Evolutionary conservation across 1,140 invertebrate genomes (phyloP), one percentile per base, ranked within the genome.

Genomic region (Pseudobourletiella spinata): DNA sequence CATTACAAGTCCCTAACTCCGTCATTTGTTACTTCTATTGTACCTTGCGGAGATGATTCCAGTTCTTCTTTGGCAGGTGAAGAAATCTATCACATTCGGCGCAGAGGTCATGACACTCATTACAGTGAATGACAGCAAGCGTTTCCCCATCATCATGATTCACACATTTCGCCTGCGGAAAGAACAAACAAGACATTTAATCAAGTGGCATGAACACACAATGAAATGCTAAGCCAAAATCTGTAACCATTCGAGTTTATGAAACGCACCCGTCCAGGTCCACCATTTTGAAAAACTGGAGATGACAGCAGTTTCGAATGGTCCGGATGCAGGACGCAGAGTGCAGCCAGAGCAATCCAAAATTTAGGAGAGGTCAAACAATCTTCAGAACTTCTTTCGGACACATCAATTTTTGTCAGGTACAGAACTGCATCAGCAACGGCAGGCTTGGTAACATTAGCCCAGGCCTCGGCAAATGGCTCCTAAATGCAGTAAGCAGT

Each of bases 131-230:
- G 43, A 96, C 89, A 1, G 95, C 95, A 1, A 85, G 80, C 0
- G 95, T 99, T 72, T 91, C 86, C 1, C 91, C 90, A 74, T 99
- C 95, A 73, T 99, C 95, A 74, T 99, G 95, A 76, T 99, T 99
- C 52, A 82, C 86, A 77, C 95, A 99, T 29, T 86, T 86, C 4
- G 87, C 86, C 82, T 86, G 72, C 25, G 74, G 62, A 59, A 30
- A 69, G 50, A n/a, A n/a, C n/a, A n/a, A n/a, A n/a, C n/a, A n/a
- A n/a, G n/a, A n/a, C n/a, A n/a, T n/a, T n/a, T n/a, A n/a, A n/a
- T n/a, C n/a, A n/a, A n/a, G n/a, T n/a, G n/a, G n/a, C n/a, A n/a
- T n/a, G n/a, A n/a, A n/a, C n/a, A n/a, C n/a, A n/a, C n/a, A n/a
- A n/a, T n/a, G n/a, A n/a, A n/a, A n/a, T n/a, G n/a, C n/a, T n/a